Base-by-base conservation (phyloP, 2,888 invertebrate species). In the Cloeon dipterum region DNA sequence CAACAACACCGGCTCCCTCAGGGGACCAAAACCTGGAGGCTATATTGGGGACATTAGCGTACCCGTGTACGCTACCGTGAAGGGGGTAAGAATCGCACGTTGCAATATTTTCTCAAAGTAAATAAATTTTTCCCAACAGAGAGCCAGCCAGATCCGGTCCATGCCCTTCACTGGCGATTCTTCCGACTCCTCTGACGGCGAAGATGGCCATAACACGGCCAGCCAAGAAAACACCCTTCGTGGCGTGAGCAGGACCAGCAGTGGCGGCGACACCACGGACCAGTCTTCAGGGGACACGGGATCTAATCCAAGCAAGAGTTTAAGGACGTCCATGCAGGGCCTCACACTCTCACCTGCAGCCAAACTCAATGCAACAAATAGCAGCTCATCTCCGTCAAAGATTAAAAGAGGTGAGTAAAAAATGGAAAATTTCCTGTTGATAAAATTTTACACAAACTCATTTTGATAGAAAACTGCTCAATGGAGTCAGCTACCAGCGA, bases 101-200 rank as follows among this genome's bases (percentile, higher is more conserved):
- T 20, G 32, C 19, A 34, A 8, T 34, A 34, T 19, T 17, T 19
- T n/a, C 11, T 8, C 16, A 34, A 19, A 8, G 17, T 25, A 20
- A n/a, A 26, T 20, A 23, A 29, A 21, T 3, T 10, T 25, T n/a
- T n/a, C n/a, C n/a, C n/a, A n/a, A n/a, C 56, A 78, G 73, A 73
- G 89, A 49, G 91, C 91, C 44, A 88, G 89, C 56, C 91, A 91
- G 61, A 93, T 93, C 47, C 68, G 91, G 46, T 89, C 88, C 32
- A 85, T 89, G 70, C 91, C 91, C 7, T 91, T 93, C 54, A 85
- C 83, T 13, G 91, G 89, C 3, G 91, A 93, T 48, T 88, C 88
- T 4, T 85, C 86, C 1, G 91, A 93, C 52, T 89, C 88, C 2
- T 88, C 88, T 8, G 91, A 91, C 51, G 88, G 89, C 20, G 61